Base-by-base conservation (phyloP, 2,888 invertebrate species). In the Drosophila affinis region DNA sequence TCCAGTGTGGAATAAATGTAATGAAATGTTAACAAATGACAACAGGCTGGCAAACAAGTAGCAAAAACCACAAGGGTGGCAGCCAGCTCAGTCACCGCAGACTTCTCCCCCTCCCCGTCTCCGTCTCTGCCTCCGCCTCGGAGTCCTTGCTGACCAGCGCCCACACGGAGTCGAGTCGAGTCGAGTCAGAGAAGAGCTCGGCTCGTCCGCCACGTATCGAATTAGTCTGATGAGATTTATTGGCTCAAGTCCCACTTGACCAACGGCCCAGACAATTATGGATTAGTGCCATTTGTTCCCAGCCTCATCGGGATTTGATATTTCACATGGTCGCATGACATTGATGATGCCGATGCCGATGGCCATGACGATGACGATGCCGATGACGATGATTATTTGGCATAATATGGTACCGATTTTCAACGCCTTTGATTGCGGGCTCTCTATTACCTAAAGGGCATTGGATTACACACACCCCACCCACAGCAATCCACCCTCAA, bases 201-300 rank as follows among this genome's bases (percentile, higher is more conserved):
- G 21, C 21, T 21, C 21, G 21, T 27, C 45, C 62, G 39, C 48
- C 71, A 75, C 58, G 77, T 81, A 87, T 87, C 88, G 88, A 86
- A 89, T 88, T 84, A 87, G 86, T 84, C 82, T 77, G 85, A 88
- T 88, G 84, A 85, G 87, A 89, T 89, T 87, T 87, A 87, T 86
- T 82, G 81, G 85, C 80, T 83, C 74, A 84, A 84, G 77, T 87
- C 88, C 83, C 87, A 84, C 83, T 88, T 84, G 83, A 80, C 86
- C 87, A 81, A 77, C 81, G 73, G 61, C 60, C 70, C 70, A 85
- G 89, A 89, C 87, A 90, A 89, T 90, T 89, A 90, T 88, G 87
- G 89, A 90, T 90, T 90, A 90, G 89, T 81, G 77, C 82, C 86
- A 90, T 90, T 90, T 90, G 87, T 86, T 84, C 78, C 72, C 72